Percentiles rank a stretch among this genome's conserved stretches.
phyloP scores from a whole-genome alignment of 2,113 vertebrate genomes.

The Platysternon megacephalum region DNA sequence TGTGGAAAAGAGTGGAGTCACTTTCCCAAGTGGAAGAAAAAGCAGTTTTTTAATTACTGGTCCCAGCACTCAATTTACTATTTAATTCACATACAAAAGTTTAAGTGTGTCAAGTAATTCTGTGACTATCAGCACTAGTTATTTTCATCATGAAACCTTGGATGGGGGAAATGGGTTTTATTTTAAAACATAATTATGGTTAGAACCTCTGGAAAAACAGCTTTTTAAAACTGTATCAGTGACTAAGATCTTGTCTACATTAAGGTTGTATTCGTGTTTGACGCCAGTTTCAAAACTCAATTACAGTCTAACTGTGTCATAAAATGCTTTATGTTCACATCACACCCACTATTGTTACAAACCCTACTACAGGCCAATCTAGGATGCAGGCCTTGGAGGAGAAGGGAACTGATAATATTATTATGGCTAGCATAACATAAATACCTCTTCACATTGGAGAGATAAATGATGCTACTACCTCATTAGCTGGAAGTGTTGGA shows the following conservation, averaged over 20 bases:
- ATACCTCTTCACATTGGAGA: not conserved
- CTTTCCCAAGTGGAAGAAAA: not conserved
- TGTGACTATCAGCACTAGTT: accelerated
- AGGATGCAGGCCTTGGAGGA: not conserved
- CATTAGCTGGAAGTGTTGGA: not conserved
- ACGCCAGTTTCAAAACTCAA: not conserved
- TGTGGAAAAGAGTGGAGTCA: not conserved
- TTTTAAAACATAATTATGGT: not conserved
- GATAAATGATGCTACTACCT: not conserved
- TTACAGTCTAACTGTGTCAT: not conserved
- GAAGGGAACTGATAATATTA: not conserved
- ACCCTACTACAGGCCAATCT: not conserved
- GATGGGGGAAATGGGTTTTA: not conserved
- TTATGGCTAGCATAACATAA: not conserved
- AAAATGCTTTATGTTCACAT: not conserved
- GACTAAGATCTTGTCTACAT: not conserved
- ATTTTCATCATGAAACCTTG: not conserved
- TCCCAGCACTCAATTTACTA: not conserved
- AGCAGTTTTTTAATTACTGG: not conserved
- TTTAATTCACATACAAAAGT: not conserved
- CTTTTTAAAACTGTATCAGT: not conserved
- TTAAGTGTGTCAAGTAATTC: not conserved
- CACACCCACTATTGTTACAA: not conserved
- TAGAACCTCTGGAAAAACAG: not conserved
- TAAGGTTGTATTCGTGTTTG: not conserved